A percentile compares a stretch with the other conserved stretches of the same genome.
Conservation (phyloP, 1,140 invertebrate genomes). For the Zelostemma sp. region DNA sequence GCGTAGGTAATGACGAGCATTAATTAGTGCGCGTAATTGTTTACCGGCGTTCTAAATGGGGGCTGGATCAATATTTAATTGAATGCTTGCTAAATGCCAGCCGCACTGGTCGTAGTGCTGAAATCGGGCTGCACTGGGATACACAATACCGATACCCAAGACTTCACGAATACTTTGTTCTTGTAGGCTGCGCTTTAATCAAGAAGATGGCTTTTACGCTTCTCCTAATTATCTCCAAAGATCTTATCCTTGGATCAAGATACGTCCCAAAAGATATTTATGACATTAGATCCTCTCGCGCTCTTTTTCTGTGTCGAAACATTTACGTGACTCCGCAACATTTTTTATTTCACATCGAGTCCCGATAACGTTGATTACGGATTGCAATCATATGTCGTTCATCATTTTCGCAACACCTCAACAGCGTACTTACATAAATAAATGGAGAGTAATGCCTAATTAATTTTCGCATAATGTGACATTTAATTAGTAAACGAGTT, state of each 20-base stretch:
- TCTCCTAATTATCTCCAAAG: constrained; percentile 19
- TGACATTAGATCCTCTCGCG: background rate
- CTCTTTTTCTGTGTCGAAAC: no score
- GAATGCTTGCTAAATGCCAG: constrained; percentile 68
- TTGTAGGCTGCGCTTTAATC: constrained; percentile 31
- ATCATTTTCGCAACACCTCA: constrained; percentile 20
- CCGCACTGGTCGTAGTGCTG: constrained; percentile 60
- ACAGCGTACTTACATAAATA: constrained; percentile 15
- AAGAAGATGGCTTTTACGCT: constrained; percentile 29
- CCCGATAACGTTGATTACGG: constrained; percentile 14
- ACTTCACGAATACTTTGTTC: constrained; percentile 26
- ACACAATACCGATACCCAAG: constrained; percentile 39
- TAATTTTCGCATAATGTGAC: constrained; percentile 28
- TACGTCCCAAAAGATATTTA: constrained; percentile 4
- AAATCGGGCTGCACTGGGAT: constrained; percentile 51
- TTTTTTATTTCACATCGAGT: constrained; percentile 9
- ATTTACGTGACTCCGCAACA: background rate
- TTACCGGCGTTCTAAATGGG: constrained; percentile 64
- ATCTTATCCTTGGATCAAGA: constrained; percentile 3
- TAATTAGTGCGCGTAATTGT: constrained; percentile 70
- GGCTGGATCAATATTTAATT: constrained; percentile 69
- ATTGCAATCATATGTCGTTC: constrained; percentile 16
- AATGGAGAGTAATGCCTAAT: constrained; percentile 20
- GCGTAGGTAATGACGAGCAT: constrained; percentile 62
- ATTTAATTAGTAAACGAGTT: constrained; percentile 31